Percentiles rank a stretch among this genome's conserved stretches.
These are phyloP conservation scores for Leptinotarsa undecemlineata DNA, from an alignment of 1,140 invertebrate species.

Conservation along the genomic window DNA sequence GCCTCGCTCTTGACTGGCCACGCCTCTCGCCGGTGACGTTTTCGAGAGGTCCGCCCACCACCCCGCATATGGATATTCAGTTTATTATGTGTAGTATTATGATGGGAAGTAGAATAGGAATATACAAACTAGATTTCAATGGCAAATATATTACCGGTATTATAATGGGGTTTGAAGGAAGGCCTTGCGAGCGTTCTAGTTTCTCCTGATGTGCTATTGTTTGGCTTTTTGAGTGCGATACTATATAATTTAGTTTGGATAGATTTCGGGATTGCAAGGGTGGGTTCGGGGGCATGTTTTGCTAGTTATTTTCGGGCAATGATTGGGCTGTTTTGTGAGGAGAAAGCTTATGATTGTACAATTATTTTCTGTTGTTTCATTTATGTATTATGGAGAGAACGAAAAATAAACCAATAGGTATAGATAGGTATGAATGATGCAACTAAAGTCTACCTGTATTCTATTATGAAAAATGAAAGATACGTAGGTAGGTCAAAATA, in stretches of 20 bases:
- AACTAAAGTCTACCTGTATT: too few relatives aligned
- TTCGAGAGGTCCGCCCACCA: constrained; percentile 34
- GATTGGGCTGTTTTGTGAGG: too few relatives aligned
- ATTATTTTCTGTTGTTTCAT: too few relatives aligned
- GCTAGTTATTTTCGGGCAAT: constrained; percentile 26
- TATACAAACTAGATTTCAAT: constrained; percentile 55
- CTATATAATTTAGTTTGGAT: constrained; percentile 36
- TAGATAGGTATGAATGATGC: too few relatives aligned
- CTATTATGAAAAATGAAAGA: too few relatives aligned
- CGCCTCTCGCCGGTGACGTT: constrained; percentile 43
- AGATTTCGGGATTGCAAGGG: constrained; percentile 21
- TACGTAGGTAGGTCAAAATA: too few relatives aligned
- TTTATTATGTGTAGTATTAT: constrained; percentile 52
- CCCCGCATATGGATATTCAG: constrained; percentile 49
- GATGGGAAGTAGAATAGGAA: constrained; percentile 52
- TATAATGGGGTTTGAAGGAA: constrained; percentile 45
- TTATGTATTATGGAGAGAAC: too few relatives aligned
- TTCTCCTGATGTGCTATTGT: constrained; percentile 37
- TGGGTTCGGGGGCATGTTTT: constrained; percentile 25
- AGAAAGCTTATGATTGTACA: too few relatives aligned
- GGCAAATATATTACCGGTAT: constrained; percentile 51
- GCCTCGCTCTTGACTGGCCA: constrained; percentile 8
- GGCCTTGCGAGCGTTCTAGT: constrained; percentile 40
- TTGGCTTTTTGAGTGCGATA: constrained; percentile 33
- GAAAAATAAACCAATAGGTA: too few relatives aligned